Evolutionary conservation across 2,888 invertebrate genomes (phyloP).

Genomic region (Blastobasis adustella): DNA sequence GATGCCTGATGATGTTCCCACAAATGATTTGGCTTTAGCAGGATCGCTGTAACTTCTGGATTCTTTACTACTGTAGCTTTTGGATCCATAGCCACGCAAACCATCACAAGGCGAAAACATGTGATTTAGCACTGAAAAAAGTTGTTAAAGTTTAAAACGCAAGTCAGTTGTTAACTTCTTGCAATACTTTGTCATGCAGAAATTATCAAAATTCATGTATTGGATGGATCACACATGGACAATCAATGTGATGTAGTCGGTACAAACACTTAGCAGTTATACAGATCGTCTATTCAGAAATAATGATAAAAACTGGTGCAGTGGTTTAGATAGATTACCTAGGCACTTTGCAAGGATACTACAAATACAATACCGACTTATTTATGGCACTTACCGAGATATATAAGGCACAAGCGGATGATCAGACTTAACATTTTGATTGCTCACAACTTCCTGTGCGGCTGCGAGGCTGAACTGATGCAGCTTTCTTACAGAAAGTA

Average conservation of each 20-base stretch:
- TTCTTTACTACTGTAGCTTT: slow-evolving; percentile 18
- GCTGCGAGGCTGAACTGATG: background rate
- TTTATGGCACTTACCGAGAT: slow-evolving; percentile 41
- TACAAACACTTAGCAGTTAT: no score
- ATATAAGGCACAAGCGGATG: slow-evolving; percentile 34
- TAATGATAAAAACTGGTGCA: no score
- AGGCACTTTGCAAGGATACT: no score
- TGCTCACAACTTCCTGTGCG: slow-evolving; percentile 27
- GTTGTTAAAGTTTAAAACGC: slow-evolving; percentile 1
- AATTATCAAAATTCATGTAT: no score
- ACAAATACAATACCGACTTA: background rate
- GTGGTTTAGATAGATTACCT: no score
- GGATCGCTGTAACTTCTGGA: slow-evolving; percentile 24
- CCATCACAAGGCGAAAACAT: slow-evolving; percentile 31
- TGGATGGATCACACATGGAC: no score
- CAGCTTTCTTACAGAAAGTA: no score
- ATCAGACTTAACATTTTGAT: slow-evolving; percentile 41
- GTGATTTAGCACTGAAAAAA: slow-evolving; percentile 41
- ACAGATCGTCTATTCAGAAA: no score
- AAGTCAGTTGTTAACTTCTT: slow-evolving; percentile 1
- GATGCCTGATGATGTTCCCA: slow-evolving; percentile 33
- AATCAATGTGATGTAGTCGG: no score
- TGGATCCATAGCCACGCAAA: slow-evolving; percentile 21
- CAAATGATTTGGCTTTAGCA: slow-evolving; percentile 27
- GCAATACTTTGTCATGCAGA: no score